Conservation (phyloP, 2,113 vertebrate genomes). For the Sinocyclocheilus rhinocerous region DNA sequence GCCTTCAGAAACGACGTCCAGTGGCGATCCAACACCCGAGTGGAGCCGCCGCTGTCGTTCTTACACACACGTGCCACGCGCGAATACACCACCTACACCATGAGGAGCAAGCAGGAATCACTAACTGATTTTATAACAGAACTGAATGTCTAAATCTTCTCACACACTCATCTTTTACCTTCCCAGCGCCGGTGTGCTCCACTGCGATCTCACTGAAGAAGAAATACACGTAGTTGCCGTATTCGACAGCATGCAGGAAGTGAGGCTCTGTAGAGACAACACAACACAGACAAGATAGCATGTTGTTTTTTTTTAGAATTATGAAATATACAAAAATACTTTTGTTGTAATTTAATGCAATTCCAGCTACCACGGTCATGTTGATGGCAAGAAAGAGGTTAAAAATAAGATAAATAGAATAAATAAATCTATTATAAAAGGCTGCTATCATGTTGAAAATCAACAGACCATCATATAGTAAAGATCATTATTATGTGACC, state of each 20-base stretch:
- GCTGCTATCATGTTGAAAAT: no score
- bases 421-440: no score
- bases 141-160: not conserved
- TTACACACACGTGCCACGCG: constrained; percentile 91
- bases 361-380: no score
- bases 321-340: no score
- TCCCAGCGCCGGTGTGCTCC: constrained; percentile 85
- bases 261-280: constrained; percentile 80
- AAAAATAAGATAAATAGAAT: no score
- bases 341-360: no score
- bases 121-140: not conserved
- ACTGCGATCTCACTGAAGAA: constrained; percentile 91
- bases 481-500: no score
- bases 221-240: constrained; percentile 87
- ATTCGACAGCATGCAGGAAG: constrained; percentile 86
- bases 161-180: constrained; percentile 70
- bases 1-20: constrained; percentile 96
- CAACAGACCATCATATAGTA: no score
- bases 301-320: no score
- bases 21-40: constrained; percentile 86
- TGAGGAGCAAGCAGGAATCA: not conserved
- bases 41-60: constrained; percentile 88
- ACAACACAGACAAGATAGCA: no score
- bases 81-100: constrained; percentile 84
- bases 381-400: no score